phyloP scores from a whole-genome alignment of 2,797 vertebrate species.

The Pangasius macronema region DNA sequence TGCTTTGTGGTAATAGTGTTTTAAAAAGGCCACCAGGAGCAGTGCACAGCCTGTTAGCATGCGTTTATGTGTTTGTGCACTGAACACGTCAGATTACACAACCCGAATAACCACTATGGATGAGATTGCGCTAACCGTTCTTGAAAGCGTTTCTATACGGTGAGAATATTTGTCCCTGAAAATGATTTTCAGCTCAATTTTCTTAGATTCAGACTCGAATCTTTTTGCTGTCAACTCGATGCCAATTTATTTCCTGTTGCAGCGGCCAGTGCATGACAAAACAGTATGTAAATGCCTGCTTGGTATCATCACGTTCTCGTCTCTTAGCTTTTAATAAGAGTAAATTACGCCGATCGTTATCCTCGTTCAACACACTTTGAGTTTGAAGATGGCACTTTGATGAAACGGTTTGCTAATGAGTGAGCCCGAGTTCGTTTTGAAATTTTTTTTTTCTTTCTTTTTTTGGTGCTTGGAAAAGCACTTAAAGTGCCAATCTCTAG shows the following conservation, averaged over 20 bases:
- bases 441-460: constrained; percentile 39
- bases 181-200: constrained; percentile 60
- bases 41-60: constrained; percentile 68
- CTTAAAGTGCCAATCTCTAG: constrained; percentile 55
- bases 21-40: constrained; percentile 15
- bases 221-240: constrained; percentile 58
- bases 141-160: constrained; percentile 59
- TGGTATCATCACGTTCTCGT: constrained; percentile 46
- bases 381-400: constrained; percentile 37
- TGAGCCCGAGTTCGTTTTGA: constrained; percentile 36
- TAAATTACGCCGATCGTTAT: constrained; percentile 43
- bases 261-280: constrained; percentile 74
- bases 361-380: constrained; percentile 31
- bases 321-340: constrained; percentile 40
- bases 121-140: constrained; percentile 49
- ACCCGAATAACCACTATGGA: constrained; percentile 52
- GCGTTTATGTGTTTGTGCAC: constrained; percentile 62
- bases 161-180: constrained; percentile 51
- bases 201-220: constrained; percentile 54
- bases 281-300: constrained; percentile 58
- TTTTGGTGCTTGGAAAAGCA: constrained; percentile 51
- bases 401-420: constrained; percentile 48
- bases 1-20: constrained; percentile 17
- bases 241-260: constrained; percentile 66
- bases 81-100: constrained; percentile 60